Conservation (phyloP, 2,113 vertebrate genomes). For the Thryonomys swinderianus region DNA sequence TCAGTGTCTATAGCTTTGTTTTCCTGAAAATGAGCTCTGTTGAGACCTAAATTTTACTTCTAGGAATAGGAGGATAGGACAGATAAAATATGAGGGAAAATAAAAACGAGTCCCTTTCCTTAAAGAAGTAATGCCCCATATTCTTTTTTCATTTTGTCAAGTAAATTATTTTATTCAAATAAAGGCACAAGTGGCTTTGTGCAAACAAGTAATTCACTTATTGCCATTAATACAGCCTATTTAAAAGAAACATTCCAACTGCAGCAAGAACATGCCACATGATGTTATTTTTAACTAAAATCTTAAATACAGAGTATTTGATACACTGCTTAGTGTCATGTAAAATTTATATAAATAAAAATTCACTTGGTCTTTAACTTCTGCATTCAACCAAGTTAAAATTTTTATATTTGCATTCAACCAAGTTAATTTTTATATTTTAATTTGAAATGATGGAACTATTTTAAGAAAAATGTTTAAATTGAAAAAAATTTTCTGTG, state of each 20-base stretch:
- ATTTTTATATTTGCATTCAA: background rate
- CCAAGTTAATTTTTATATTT: background rate
- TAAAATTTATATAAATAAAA: conserved; percentile 29
- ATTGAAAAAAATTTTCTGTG: conserved; percentile 17
- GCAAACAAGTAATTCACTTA: background rate
- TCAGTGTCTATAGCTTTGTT: background rate
- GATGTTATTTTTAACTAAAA: conserved; percentile 18
- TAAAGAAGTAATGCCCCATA: background rate
- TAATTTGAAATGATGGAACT: conserved; percentile 49
- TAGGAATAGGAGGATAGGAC: background rate
- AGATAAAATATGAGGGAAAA: background rate
- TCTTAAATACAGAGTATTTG: background rate
- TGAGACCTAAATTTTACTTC: background rate
- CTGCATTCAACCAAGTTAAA: background rate
- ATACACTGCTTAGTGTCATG: background rate
- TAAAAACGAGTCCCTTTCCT: background rate
- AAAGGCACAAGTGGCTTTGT: background rate
- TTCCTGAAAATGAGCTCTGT: too few species aligned
- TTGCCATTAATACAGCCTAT: conserved; percentile 43
- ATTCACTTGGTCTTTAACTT: too few species aligned
- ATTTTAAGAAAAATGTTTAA: background rate
- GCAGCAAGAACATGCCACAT: background rate
- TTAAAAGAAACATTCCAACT: background rate
- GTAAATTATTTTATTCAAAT: background rate
- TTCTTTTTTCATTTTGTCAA: conserved; percentile 1